Base-by-base conservation (phyloP, 1,140 invertebrate species). In the Drosophila tropicalis region DNA sequence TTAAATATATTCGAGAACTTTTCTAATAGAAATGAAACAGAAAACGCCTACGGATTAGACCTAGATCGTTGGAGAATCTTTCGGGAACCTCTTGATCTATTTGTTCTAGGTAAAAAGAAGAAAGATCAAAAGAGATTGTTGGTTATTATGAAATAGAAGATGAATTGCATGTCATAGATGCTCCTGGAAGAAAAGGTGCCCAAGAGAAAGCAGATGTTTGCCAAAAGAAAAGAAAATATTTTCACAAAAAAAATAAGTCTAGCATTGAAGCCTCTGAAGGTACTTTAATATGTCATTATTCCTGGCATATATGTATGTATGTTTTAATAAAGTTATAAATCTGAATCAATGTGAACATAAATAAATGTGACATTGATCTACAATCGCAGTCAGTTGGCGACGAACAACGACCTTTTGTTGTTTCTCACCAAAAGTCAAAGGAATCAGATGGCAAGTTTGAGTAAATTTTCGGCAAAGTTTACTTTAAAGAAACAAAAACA, bases 271-370 rank as follows among this genome's bases (percentile, higher is more conserved):
- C 36, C 12, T 12, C 7, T 12, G 9, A 19, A 3, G 44, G 44
- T 10, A 51, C 44, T 69, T 19, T 36, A 29, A 47, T 64, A 29
- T 57, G 51, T 85, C 58, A 40, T 70, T 70, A 39, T 40, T 9
- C 17, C 6, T 36, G 7, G 32, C 22, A 58, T 55, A 61, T 36
- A 36, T 55, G 60, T 36, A 36, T 55, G 60, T 36, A 36, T 67
- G 32, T 76, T 80, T 87, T 87, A 87, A 87, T 87, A 87, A 87
- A 89, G 84, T 87, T 89, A 87, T 87, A 87, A 87, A 87, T 87
- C 77, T 79, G 62, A 65, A 57, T 51, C 44, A 69, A 71, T 66
- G 76, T 3, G 70, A 79, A 76, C 72, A 83, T 83, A 83, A 87
- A 89, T 69, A 83, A 87, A 89, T 69, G 56, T 80, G 84, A 89